These are phyloP conservation scores for Hippasteria phrygiana DNA, from an alignment of 53 echinoderm and acorn worm genomes.

Conservation along the genomic window DNA sequence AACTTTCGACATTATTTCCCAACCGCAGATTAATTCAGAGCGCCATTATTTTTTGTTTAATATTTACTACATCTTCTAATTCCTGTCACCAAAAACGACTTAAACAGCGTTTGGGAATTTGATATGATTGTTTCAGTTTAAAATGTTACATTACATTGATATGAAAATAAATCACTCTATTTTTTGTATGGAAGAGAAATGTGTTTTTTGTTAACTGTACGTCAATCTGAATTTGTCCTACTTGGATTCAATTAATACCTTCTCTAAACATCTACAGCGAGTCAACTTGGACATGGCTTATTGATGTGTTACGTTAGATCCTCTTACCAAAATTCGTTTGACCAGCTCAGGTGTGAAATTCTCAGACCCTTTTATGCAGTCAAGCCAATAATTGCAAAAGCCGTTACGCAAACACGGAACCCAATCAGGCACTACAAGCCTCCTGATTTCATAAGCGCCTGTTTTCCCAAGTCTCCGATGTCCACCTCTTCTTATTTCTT, in stretches of 20 bases:
- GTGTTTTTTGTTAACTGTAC: not conserved
- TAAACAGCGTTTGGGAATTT: no score
- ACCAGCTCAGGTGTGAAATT: slow-evolving; percentile 14
- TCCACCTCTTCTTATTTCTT: not conserved
- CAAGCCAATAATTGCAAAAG: not conserved
- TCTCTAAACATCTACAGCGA: not conserved
- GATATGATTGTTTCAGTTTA: no score
- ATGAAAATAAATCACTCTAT: no score
- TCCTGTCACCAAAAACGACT: no score
- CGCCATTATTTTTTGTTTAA: no score
- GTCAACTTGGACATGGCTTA: not conserved
- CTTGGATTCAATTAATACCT: not conserved
- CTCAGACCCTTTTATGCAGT: not conserved
- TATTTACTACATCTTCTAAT: no score
- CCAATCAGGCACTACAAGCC: not conserved
- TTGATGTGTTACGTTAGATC: not conserved
- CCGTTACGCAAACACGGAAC: slow-evolving; percentile 26
- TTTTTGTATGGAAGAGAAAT: no score
- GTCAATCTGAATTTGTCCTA: not conserved
- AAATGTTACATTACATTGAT: no score
- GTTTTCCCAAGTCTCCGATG: not conserved
- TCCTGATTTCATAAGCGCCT: not conserved
- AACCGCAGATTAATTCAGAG: no score
- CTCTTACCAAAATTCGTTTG: not conserved
- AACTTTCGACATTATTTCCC: no score